phyloP scores from a whole-genome alignment of 2,888 invertebrate genomes.

The Drosophila colorata region DNA sequence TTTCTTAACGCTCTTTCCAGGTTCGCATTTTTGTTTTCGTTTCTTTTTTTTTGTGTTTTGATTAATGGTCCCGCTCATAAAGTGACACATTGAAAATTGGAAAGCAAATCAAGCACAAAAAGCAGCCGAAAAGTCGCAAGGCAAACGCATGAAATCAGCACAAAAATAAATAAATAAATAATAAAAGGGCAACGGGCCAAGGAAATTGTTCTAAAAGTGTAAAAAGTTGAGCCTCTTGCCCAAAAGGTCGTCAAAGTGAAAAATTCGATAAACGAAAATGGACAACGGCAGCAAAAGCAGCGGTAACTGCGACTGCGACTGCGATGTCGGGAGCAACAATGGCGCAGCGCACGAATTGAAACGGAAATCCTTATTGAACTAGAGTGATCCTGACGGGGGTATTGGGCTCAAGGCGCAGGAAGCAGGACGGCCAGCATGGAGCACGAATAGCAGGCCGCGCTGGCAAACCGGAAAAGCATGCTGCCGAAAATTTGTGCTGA shows the following conservation, averaged over 20 bases:
- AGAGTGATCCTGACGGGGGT: constrained; percentile 52
- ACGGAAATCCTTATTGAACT: constrained; percentile 84
- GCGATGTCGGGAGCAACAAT: constrained; percentile 41
- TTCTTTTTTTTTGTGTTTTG: constrained; percentile 57
- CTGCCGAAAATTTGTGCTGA: constrained; percentile 80
- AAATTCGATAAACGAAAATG: constrained; percentile 74
- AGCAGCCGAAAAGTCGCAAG: constrained; percentile 64
- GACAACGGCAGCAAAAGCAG: constrained; percentile 48
- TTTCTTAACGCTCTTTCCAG: constrained; percentile 66
- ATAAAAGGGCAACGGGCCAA: constrained; percentile 27
- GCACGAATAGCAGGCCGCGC: constrained; percentile 28
- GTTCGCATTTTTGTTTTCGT: constrained; percentile 30
- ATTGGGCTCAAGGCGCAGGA: constrained; percentile 10
- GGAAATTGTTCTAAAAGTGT: constrained; percentile 73
- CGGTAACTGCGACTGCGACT: constrained; percentile 11
- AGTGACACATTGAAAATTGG: constrained; percentile 81
- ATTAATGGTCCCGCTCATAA: constrained; percentile 78
- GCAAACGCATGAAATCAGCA: constrained; percentile 77
- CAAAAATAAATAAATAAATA: constrained; percentile 64
- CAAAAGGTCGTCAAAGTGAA: constrained; percentile 76
- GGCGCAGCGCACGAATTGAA: constrained; percentile 78
- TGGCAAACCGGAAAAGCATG: constrained; percentile 76
- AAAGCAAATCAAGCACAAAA: constrained; percentile 78
- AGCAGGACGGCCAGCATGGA: constrained; percentile 7
- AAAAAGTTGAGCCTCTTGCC: constrained; percentile 68